These are phyloP conservation scores for Otus scops DNA, from an alignment of 2,797 vertebrate genomes.

Conservation along the genomic window DNA sequence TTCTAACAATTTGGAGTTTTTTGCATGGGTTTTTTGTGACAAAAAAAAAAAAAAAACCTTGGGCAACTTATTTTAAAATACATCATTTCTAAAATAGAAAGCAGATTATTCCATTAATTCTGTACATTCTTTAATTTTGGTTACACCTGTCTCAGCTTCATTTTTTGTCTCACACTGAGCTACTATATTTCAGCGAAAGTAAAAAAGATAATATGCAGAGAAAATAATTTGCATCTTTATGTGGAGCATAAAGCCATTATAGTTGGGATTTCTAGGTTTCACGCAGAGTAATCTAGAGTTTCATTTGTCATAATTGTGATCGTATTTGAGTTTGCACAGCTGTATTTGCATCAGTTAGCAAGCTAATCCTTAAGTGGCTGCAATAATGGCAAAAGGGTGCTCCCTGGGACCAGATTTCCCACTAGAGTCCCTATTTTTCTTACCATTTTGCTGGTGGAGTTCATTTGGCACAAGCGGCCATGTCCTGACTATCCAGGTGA, in stretches of 20 bases:
- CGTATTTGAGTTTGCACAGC: neutral
- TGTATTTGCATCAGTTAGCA: neutral
- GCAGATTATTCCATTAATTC: neutral
- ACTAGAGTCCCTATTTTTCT: neutral
- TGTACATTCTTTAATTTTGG: neutral
- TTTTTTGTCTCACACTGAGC: neutral
- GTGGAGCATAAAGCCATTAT: neutral
- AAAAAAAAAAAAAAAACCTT: neutral
- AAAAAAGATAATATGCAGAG: neutral
- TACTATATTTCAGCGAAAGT: neutral
- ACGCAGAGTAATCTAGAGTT: neutral
- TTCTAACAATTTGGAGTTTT: neutral
- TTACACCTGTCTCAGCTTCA: rapidly evolving
- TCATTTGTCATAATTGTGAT: neutral
- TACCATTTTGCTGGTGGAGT: neutral
- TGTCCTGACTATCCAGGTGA: neutral
- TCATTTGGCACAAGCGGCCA: neutral
- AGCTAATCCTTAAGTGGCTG: neutral
- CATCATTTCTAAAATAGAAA: neutral
- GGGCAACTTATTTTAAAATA: neutral
- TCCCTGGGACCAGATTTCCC: neutral
- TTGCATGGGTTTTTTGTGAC: neutral
- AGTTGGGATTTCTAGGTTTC: neutral
- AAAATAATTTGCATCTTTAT: neutral
- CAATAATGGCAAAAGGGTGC: neutral